Evolutionary conservation across 2,888 invertebrate genomes (phyloP), one percentile per base, ranked within the genome.

Genomic region (Crematogaster levior): DNA sequence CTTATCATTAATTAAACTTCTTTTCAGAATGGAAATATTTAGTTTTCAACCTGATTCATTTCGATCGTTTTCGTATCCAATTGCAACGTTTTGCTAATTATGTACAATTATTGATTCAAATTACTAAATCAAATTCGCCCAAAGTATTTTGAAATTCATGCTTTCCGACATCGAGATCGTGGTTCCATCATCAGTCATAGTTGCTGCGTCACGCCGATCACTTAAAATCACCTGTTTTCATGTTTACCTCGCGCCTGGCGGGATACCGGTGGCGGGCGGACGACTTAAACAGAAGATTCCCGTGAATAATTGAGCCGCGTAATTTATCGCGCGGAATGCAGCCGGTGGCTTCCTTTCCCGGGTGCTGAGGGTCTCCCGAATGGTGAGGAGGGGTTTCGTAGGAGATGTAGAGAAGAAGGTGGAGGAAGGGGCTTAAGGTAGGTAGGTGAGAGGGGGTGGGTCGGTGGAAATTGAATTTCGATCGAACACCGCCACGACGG

Each of bases 391-490:
- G 85, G 81, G 81, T 83, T 79, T 24, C 24, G 79, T 73, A 74
- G 84, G 83, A 86, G 82, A 86, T 85, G 84, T 85, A 82, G 79
- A 86, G 74, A 87, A 85, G 88, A 74, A 84, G 83, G 83, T 82
- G 86, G 87, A 84, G 85, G 85, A 85, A 83, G 86, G 83, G 87
- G 84, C 86, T 43, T 63, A 43, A 77, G 85, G 80, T 56, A 66
- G 85, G 89, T 90, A 89, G 90, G 88, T 86, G 84, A 86, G 88
- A 87, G 91, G 89, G n/a, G 88, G 86, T 87, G 87, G 91, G 91
- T 87, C 89, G 93, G 93, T 93, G 93, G 93, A 93, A 93, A 93
- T 93, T 93, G 93, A 93, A 93, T 93, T 93, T 93, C 93, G 93
- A 93, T 93, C 93, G 93, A 93, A 93, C 92, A 93, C 92, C 89